A percentile compares a stretch with the other conserved stretches of the same genome.
Evolutionary conservation across 1,140 invertebrate species (phyloP).

Genomic region (Harpegnathos saltator): DNA sequence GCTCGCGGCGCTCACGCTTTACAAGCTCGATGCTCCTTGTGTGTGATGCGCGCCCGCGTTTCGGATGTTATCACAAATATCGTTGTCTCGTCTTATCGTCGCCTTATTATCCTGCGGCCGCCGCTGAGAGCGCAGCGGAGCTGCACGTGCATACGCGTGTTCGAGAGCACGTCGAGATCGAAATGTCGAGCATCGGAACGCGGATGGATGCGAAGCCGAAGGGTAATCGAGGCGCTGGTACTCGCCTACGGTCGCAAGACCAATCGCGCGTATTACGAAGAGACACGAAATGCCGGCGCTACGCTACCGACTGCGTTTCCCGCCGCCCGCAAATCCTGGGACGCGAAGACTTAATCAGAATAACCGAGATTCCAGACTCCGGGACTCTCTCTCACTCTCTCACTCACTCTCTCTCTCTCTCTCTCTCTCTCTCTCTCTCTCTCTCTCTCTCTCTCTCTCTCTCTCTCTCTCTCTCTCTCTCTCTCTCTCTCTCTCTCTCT

Average conservation of each 20-base stretch:
- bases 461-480: no score
- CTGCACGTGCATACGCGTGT: not conserved
- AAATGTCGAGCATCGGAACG: not conserved
- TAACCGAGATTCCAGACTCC: conserved; percentile 77
- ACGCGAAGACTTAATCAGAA: conserved; percentile 73
- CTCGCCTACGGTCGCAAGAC: conserved; percentile 18
- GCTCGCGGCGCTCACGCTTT: no score
- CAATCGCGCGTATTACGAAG: conserved; percentile 49
- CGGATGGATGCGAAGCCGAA: not conserved
- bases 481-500: no score
- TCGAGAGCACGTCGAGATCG: conserved; percentile 8
- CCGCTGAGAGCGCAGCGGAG: no score
- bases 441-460: no score
- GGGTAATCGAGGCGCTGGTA: conserved; percentile 19
- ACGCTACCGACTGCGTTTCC: conserved; percentile 34
- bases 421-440: no score
- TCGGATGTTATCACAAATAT: no score
- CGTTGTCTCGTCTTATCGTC: conserved; percentile 20
- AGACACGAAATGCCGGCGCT: conserved; percentile 51
- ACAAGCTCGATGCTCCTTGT: not conserved
- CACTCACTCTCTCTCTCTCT: no score
- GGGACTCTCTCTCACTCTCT: no score
- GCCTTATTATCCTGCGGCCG: no score
- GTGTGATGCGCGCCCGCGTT: no score
- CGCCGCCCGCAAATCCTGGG: conserved; percentile 47